These are phyloP conservation scores for Mustelus asterias DNA, from an alignment of 2,113 vertebrate genomes.

Conservation along the genomic window DNA sequence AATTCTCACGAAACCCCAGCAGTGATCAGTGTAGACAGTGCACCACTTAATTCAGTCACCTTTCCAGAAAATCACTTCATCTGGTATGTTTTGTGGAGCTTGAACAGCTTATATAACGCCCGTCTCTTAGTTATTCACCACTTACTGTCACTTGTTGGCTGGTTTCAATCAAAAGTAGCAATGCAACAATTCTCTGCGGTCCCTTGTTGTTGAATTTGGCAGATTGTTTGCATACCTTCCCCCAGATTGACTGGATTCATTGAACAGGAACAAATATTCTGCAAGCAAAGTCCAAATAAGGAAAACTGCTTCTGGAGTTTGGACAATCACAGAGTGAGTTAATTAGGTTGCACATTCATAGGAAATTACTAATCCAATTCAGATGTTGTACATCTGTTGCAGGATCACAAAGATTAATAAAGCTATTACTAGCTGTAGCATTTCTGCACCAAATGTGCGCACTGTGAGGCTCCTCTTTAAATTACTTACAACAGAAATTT, in stretches of 20 bases:
- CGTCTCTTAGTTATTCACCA: neutral
- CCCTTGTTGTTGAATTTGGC: conserved; percentile 27
- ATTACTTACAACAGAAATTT: neutral
- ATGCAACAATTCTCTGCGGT: neutral
- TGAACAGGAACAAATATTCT: conserved; percentile 31
- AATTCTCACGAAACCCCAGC: neutral
- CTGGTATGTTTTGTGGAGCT: neutral
- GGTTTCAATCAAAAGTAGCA: neutral
- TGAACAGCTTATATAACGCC: neutral
- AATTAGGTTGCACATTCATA: neutral
- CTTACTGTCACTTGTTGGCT: neutral
- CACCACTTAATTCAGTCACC: neutral
- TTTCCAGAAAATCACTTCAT: neutral
- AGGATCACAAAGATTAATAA: conserved; percentile 1
- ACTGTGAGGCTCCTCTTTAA: neutral
- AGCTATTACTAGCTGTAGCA: neutral
- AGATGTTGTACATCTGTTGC: neutral
- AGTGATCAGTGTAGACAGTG: neutral
- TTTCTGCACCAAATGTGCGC: neutral
- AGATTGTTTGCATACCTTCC: conserved; percentile 11
- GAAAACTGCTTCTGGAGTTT: conserved; percentile 10
- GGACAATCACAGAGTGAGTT: neutral
- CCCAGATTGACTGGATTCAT: neutral
- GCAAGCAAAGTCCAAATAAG: conserved; percentile 32
- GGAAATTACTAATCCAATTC: conserved; percentile 23